Base-by-base conservation (phyloP, 2,797 vertebrate genomes). In the Phataginus tricuspis region DNA sequence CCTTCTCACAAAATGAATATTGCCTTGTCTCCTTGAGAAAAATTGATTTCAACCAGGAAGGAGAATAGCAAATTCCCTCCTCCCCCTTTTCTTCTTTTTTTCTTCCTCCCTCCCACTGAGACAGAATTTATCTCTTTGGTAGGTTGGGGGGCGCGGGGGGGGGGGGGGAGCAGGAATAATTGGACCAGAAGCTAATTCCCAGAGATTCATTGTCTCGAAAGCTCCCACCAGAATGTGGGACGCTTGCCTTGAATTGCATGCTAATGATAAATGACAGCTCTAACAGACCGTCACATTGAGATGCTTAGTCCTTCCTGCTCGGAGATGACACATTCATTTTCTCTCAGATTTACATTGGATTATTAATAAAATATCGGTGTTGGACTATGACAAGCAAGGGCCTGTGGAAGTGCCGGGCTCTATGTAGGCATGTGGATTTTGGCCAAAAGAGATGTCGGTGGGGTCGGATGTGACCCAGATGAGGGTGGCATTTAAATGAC, bases 11-110 rank as follows among this genome's bases (percentile, higher is more conserved):
- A 72, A 88, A 92, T 93, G 95, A 94, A 92, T 90, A 96, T 86
- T 89, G 80, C 91, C 92, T 95, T 96, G 96, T 98, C 97, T 97
- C 96, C 97, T 98, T 96, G 96, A 97, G 97, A 97, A 96, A 97
- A 97, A 97, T 97, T 96, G 97, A 97, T 97, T 96, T 97, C 96
- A 94, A 59, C 89, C 75, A 93, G 94, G 74, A 96, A 97, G 83
- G 91, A 93, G 97, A 93, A 49, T 29, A 92, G 83, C 71, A 39
- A 27, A 45, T 79, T 82, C 96, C 95, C 84, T 80, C 95, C 96
- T 95, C 93, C 92, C 68, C 37, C 61, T 89, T 84, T 64, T 49
- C 51, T 71, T 18, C 34, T 29, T 83, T 51, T 23, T 19, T 55
- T n/a, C 63, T 69, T 71, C 55, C 31, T 57, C 0, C 84, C 90